Conservation (phyloP, 2,888 invertebrate genomes). For the Trissolcus japonicus region DNA sequence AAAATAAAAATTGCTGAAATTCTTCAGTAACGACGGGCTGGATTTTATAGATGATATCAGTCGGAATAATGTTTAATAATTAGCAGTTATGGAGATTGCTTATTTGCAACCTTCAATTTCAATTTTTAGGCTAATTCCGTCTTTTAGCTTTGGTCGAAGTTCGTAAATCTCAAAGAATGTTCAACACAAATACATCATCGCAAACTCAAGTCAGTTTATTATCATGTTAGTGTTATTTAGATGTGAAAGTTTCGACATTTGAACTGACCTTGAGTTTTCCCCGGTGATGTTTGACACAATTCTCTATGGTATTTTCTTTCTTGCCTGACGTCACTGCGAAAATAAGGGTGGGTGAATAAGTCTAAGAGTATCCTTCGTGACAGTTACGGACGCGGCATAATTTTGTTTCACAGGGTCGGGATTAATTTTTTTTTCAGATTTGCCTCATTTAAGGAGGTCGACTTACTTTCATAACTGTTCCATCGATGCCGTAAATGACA, state of each 20-base stretch:
- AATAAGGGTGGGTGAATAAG: conserved; percentile 30
- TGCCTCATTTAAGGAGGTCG: not conserved
- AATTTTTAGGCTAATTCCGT: no score
- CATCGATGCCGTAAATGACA: not conserved
- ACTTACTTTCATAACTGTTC: not conserved
- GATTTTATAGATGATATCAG: no score
- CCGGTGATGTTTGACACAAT: conserved; percentile 25
- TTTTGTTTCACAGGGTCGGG: conserved; percentile 3
- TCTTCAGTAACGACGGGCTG: no score
- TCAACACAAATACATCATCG: no score
- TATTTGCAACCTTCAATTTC: no score
- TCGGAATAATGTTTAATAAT: no score
- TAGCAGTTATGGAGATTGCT: no score
- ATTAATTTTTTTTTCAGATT: conserved; percentile 23
- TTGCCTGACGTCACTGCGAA: conserved; percentile 31
- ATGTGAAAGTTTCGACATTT: conserved; percentile 2
- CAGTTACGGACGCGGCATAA: conserved; percentile 15
- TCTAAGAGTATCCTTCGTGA: conserved; percentile 7
- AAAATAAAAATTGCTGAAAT: no score
- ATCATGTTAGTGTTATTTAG: no score
- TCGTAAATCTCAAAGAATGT: no score
- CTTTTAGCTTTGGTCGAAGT: no score
- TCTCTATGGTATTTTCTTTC: conserved; percentile 26
- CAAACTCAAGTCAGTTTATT: no score
- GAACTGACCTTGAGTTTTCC: conserved; percentile 29